Base-by-base conservation (phyloP, 2,888 invertebrate species). In the Mesochorus sp. region DNA sequence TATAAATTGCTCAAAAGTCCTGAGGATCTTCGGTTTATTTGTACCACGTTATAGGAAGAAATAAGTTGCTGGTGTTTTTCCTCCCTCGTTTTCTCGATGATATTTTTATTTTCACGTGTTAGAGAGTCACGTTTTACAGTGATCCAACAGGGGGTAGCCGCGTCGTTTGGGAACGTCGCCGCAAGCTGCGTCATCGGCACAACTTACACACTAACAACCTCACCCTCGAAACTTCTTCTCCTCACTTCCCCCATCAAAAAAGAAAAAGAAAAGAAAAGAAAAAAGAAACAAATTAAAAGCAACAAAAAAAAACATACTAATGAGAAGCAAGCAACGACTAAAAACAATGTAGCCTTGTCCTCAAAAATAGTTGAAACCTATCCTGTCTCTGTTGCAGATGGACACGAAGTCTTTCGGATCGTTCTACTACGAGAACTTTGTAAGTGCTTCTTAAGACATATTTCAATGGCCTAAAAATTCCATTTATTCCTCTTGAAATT, bases 371-470 rank as follows among this genome's bases (percentile, higher is more conserved):
- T 91, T 90, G 88, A 91, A 89, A 88, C 87, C 88, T 82, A 87
- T 88, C 87, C 87, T 90, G 87, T 91, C 89, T 91, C 89, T 92
- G 91, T 96, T 96, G 94, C 95, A 97, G 97, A 97, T 97, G 97
- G 97, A 97, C 94, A 96, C 97, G 95, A 97, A 97, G 95, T 96
- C 96, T 94, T 96, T 97, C 94, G 97, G 97, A 93, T 96, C 96
- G 92, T 96, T 96, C 96, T 97, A 97, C 95, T 97, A 97, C 94
- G 97, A 97, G 93, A 97, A 96, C 94, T 97, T 97, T 94, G 97
- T 97, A 95, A 97, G 97, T 97, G 95, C 93, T 6, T 86, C 83
- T 68, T 61, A 47, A 84, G 81, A n/a, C n/a, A n/a, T n/a, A n/a
- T n/a, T n/a, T n/a, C n/a, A 57, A 26, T 37, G 14, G 28, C 62